These are phyloP conservation scores for Dorcus hopei DNA, from an alignment of 2,888 invertebrate genomes.

Conservation along the genomic window DNA sequence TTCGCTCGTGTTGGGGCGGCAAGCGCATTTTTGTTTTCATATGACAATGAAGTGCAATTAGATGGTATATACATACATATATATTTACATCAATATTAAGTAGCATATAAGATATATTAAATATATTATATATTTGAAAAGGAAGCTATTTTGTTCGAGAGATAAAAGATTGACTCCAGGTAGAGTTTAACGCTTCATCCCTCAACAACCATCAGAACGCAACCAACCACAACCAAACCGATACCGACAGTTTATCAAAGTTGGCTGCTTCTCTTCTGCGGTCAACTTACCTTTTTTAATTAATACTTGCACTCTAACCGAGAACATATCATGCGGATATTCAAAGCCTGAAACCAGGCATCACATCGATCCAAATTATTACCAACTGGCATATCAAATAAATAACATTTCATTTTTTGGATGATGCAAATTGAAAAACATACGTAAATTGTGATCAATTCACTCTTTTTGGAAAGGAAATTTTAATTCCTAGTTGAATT, in stretches of 20 bases:
- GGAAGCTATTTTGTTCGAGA: constrained; percentile 62
- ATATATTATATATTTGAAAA: constrained; percentile 54
- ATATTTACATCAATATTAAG: constrained; percentile 57
- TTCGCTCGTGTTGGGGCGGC: constrained; percentile 3
- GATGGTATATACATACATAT: constrained; percentile 57
- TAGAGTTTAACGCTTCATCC: constrained; percentile 50
- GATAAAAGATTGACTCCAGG: constrained; percentile 62
- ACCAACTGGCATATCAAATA: too few relatives aligned
- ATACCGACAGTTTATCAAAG: constrained; percentile 55
- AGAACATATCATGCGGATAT: too few relatives aligned
- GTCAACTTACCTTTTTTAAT: too few relatives aligned
- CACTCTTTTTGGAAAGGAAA: too few relatives aligned
- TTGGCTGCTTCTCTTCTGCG: constrained; percentile 12
- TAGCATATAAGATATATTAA: constrained; percentile 52
- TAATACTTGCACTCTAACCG: too few relatives aligned
- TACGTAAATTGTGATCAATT: too few relatives aligned
- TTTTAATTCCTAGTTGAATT: too few relatives aligned
- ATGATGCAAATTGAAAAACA: too few relatives aligned
- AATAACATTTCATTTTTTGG: too few relatives aligned
- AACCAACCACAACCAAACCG: constrained; percentile 55
- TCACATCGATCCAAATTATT: too few relatives aligned
- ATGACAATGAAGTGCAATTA: constrained; percentile 62
- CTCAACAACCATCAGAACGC: constrained; percentile 46
- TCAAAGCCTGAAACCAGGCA: too few relatives aligned
- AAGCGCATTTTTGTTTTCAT: constrained; percentile 39